Evolutionary conservation across 64 coral and sea anemone genomes (phyloP), one percentile per base, ranked within the genome.

Genomic region (Porites australiensis): DNA sequence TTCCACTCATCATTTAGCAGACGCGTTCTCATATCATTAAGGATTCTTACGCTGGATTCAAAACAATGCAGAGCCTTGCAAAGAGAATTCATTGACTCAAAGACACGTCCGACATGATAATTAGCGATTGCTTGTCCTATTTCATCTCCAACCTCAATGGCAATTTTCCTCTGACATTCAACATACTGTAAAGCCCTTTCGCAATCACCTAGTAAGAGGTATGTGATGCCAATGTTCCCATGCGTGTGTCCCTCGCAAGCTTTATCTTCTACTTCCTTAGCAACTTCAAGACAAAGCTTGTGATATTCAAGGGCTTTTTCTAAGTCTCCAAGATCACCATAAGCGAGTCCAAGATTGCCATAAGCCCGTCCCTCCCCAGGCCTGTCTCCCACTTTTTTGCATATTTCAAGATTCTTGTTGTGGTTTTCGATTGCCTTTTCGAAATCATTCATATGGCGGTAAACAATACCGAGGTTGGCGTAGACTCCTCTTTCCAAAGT

Each of bases 391-490:
- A 72, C n/a, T 14, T 87, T 16, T 23, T 69, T 70, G 12, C 47
- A 10, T 21, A 54, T 87, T 48, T 54, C 10, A 6, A 87, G 13
- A 2, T 53, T 47, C 3, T 9, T 15, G 12, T 87, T 19, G 54
- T 50, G n/a, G 49, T 69, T 72, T 0, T 69, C 66, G 7, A 87
- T 69, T 12, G 83, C 83, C 54, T 72, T 47, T 13, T 20, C 2
- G 13, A 47, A 13, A 50, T 87, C 67, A 20, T 66, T 66, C 1
- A 70, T 64, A 21, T 8, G 11, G 1, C 23, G 13, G 12, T 50
- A 87, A 19, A 66, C 43, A 23, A 50, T 87, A 48, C 83, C 83
- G 50, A 87, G 50, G 51, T 54, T 55, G n/a, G 48, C 16, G 72
- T 72, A 87, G 0, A 46, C 64, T 15, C 19, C 10, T 72, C 51